Conservation (phyloP, 2,113 vertebrate species). For the Mionectes macconnelli region DNA sequence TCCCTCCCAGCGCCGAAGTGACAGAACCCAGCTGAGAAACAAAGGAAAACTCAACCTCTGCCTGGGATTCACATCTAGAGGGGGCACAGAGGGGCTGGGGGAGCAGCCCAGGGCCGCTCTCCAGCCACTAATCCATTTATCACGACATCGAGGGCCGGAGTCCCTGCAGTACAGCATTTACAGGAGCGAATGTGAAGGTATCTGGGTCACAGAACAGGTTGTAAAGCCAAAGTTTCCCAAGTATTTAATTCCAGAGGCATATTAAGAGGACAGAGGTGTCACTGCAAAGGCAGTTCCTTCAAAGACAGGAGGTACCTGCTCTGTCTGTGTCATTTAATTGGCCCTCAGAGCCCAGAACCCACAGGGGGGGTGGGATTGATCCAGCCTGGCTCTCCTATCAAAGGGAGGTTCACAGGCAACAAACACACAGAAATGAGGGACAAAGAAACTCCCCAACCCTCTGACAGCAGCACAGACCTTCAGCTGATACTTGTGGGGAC, state of each 20-base stretch:
- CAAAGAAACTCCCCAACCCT: not conserved
- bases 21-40: not conserved
- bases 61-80: not conserved
- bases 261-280: too few relatives aligned
- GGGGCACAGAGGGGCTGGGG: not conserved
- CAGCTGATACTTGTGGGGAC: rapidly evolving
- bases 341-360: not conserved
- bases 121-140: not conserved
- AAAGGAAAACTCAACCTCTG: not conserved
- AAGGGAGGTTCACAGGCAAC: too few relatives aligned
- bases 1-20: not conserved
- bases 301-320: not conserved
- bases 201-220: not conserved
- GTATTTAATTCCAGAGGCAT: not conserved
- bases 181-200: not conserved
- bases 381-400: not conserved
- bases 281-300: not conserved
- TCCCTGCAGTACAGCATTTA: not conserved
- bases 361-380: not conserved
- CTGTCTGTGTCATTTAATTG: rapidly evolving
- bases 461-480: not conserved
- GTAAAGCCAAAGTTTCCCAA: not conserved
- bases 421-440: not conserved
- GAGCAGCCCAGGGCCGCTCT: not conserved
- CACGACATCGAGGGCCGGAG: too few relatives aligned